Conservation (phyloP, 2,797 vertebrate species). For the Chaetodon trifasciatus region DNA sequence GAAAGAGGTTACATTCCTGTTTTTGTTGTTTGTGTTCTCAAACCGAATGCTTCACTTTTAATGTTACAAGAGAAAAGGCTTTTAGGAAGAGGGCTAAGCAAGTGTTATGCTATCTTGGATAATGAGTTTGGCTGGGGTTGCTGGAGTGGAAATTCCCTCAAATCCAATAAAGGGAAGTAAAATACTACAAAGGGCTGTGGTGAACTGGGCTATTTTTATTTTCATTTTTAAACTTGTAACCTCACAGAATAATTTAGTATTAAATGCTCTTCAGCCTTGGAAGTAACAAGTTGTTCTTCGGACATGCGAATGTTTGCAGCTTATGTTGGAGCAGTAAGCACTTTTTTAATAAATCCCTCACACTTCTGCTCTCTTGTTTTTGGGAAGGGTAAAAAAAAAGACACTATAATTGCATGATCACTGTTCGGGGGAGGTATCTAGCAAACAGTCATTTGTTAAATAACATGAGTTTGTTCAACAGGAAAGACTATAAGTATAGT, state of each 20-base stretch:
- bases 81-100: not conserved
- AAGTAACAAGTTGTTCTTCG: not conserved
- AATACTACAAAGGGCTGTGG: not conserved
- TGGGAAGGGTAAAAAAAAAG: no score
- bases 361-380: no score
- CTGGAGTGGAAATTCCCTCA: not conserved
- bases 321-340: not conserved
- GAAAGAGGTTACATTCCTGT: not conserved
- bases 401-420: not conserved
- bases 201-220: not conserved
- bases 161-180: not conserved
- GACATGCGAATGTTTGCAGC: not conserved
- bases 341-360: no score
- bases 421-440: not conserved
- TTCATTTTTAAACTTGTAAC: not conserved
- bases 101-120: not conserved
- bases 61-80: conserved; percentile 11
- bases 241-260: not conserved
- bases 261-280: not conserved
- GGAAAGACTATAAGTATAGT: not conserved
- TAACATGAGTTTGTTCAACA: conserved; percentile 13
- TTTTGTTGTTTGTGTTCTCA: not conserved
- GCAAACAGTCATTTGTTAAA: conserved; percentile 3
- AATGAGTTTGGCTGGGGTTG: not conserved
- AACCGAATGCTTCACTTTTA: conserved; percentile 7